Conservation (phyloP, 2,888 invertebrate species). For the Andrena dorsata region DNA sequence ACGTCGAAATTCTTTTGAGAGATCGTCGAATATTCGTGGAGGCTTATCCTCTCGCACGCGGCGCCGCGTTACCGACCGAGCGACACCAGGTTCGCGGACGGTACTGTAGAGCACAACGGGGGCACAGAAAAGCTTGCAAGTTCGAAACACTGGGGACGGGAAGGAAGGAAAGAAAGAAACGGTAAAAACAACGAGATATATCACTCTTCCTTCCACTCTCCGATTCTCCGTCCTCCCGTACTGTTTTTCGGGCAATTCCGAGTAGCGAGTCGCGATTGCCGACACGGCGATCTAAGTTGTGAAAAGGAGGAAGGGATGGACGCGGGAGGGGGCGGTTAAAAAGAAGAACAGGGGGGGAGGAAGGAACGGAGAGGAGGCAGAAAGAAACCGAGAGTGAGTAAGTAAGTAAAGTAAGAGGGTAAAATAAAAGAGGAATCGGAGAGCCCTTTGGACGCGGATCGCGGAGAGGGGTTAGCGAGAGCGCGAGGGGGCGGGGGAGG, state of each 20-base stretch:
- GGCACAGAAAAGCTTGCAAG: slow-evolving; percentile 21
- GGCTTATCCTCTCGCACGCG: neutral
- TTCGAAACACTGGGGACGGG: neutral
- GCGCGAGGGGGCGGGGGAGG: neutral
- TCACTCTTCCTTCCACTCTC: slow-evolving; percentile 4
- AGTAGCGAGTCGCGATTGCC: slow-evolving; percentile 50
- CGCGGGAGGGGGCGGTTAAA: slow-evolving; percentile 45
- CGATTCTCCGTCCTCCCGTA: slow-evolving; percentile 3
- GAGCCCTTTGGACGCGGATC: slow-evolving; percentile 56
- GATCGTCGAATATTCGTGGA: neutral
- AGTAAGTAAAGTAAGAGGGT: slow-evolving; percentile 62
- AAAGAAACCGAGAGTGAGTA: slow-evolving; percentile 62
- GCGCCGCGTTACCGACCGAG: slow-evolving; percentile 38
- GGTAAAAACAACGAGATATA: slow-evolving; percentile 23
- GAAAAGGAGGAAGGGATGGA: slow-evolving; percentile 44
- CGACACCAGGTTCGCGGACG: slow-evolving; percentile 5
- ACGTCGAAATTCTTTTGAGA: neutral
- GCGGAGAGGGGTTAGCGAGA: neutral
- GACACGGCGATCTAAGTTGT: slow-evolving; percentile 48
- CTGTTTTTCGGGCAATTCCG: slow-evolving; percentile 52
- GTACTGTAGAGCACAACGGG: neutral
- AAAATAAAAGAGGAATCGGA: slow-evolving; percentile 57
- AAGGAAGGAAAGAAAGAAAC: slow-evolving; percentile 20
- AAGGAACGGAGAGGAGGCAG: slow-evolving; percentile 46
- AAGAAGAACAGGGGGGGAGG: slow-evolving; percentile 22